A percentile compares a stretch with the other conserved stretches of the same genome.
Evolutionary conservation across 2,888 invertebrate genomes (phyloP).

Genomic region (Cynaeus angustus): DNA sequence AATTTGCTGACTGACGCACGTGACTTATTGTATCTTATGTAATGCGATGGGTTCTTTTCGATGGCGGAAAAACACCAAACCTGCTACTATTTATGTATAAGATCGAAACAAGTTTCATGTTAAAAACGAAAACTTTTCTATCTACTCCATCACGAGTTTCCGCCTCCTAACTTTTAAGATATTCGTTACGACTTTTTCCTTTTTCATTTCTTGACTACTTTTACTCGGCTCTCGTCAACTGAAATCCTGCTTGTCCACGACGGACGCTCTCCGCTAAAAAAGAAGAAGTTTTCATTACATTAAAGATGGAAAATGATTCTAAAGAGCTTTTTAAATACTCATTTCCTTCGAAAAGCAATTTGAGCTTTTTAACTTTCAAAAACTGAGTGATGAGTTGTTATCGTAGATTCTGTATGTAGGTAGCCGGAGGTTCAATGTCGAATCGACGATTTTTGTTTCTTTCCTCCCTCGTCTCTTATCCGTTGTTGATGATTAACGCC

Average conservation of each 20-base stretch:
- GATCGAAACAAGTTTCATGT: not conserved
- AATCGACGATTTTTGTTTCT: too few relatives aligned
- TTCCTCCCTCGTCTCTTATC: not conserved
- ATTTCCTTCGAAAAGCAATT: slow-evolving; percentile 26
- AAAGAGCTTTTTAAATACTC: slow-evolving; percentile 32
- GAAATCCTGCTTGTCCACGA: slow-evolving; percentile 4
- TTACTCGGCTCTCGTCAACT: slow-evolving; percentile 1
- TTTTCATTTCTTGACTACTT: not conserved
- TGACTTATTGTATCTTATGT: slow-evolving; percentile 1
- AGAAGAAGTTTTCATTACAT: slow-evolving; percentile 15
- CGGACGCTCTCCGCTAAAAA: slow-evolving; percentile 1
- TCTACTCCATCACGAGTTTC: not conserved
- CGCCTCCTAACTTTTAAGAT: not conserved
- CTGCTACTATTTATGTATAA: too few relatives aligned
- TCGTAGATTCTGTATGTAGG: too few relatives aligned
- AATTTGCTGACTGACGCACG: slow-evolving; percentile 4
- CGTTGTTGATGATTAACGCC: too few relatives aligned
- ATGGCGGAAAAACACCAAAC: not conserved
- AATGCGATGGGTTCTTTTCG: not conserved
- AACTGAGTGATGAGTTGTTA: slow-evolving; percentile 2
- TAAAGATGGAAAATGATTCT: slow-evolving; percentile 23
- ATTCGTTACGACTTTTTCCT: slow-evolving; percentile 2
- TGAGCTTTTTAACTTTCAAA: slow-evolving; percentile 18
- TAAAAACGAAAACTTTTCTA: slow-evolving; percentile 1
- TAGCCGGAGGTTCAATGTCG: too few relatives aligned